These are phyloP conservation scores for Pheosia tremula DNA, from an alignment of 2,888 invertebrate species.

Conservation along the genomic window DNA sequence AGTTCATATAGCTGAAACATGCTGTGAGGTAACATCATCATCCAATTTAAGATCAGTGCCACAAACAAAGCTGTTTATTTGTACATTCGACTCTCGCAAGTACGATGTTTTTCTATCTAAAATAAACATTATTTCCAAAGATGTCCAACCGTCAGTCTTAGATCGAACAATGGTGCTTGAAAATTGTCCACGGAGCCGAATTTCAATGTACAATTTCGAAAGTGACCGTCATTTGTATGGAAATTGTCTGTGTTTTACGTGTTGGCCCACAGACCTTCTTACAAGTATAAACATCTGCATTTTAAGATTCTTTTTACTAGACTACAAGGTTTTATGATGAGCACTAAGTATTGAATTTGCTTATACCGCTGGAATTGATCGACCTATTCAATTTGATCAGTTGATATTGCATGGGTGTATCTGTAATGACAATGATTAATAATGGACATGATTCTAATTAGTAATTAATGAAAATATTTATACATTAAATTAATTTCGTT, in stretches of 20 bases:
- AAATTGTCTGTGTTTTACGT: slow-evolving; percentile 67
- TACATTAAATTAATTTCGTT: no score
- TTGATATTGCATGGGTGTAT: neutral
- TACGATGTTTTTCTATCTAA: neutral
- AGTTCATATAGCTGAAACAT: no score
- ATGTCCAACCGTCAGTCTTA: slow-evolving; percentile 28
- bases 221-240: slow-evolving; percentile 79
- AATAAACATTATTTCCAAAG: slow-evolving; percentile 3
- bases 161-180: slow-evolving; percentile 62
- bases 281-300: slow-evolving; percentile 62
- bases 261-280: slow-evolving; percentile 69
- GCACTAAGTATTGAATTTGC: neutral
- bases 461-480: no score
- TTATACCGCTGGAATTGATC: neutral
- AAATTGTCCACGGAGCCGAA: slow-evolving; percentile 61
- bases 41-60: neutral
- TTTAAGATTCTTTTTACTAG: slow-evolving; percentile 29
- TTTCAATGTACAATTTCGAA: slow-evolving; percentile 75
- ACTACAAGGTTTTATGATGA: slow-evolving; percentile 3
- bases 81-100: slow-evolving; percentile 5
- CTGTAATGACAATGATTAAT: no score
- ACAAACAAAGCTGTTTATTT: neutral
- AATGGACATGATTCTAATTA: no score
- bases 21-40: no score
- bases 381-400: neutral